These are phyloP conservation scores for Popillia japonica DNA, from an alignment of 1,140 invertebrate genomes.

Conservation along the genomic window DNA sequence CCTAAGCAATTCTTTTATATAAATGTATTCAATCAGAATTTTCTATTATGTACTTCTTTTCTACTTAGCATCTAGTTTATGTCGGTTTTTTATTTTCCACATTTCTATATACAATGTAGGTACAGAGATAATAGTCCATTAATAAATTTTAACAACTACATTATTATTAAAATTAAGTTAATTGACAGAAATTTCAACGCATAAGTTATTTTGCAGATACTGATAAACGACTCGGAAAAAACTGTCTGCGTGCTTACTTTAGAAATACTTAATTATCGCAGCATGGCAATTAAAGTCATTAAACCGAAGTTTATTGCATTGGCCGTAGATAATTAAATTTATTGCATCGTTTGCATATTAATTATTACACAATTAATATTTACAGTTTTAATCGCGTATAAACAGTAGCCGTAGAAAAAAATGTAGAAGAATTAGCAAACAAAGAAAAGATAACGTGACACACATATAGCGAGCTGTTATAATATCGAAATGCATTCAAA, in stretches of 20 bases:
- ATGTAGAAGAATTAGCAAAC: neutral
- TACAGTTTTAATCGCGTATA: neutral
- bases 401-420: neutral
- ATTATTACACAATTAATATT: too few relatives aligned
- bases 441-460: neutral
- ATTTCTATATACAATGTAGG: too few relatives aligned
- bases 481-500: neutral
- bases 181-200: neutral
- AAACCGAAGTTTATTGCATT: neutral
- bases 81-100: too few relatives aligned
- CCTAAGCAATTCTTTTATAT: too few relatives aligned
- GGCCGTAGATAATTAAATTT: neutral
- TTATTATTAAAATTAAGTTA: too few relatives aligned
- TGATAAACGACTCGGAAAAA: neutral
- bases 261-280: neutral
- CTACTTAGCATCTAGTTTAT: too few relatives aligned
- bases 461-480: too few relatives aligned
- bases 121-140: too few relatives aligned
- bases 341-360: constrained; percentile 7
- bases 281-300: neutral
- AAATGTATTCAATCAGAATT: too few relatives aligned
- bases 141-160: too few relatives aligned
- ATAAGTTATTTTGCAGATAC: neutral
- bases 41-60: too few relatives aligned
- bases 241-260: neutral